These are phyloP conservation scores for Invenusta paracnida DNA, from an alignment of 2,888 invertebrate species.

Conservation along the genomic window DNA sequence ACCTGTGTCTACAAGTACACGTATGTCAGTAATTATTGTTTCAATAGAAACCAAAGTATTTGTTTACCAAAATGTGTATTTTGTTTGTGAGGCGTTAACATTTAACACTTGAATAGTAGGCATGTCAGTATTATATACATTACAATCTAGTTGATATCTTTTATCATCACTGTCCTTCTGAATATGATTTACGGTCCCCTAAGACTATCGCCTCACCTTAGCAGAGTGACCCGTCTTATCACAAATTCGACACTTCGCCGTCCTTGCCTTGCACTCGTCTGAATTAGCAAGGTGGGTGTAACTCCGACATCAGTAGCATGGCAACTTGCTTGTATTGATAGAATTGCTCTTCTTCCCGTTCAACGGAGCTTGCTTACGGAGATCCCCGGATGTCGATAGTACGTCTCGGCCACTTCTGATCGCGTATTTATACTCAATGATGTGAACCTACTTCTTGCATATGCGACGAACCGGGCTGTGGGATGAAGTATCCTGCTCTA, in stretches of 20 bases:
- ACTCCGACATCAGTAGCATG: too few species aligned
- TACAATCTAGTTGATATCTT: background rate
- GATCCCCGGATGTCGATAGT: too few species aligned
- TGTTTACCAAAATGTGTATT: background rate
- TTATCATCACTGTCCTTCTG: slow-evolving; percentile 9
- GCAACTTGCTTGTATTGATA: background rate
- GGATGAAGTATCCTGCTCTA: too few species aligned
- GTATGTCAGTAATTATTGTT: too few species aligned
- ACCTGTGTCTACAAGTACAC: slow-evolving; percentile 23
- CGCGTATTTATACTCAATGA: too few species aligned
- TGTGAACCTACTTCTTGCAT: too few species aligned
- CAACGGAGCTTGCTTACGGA: too few species aligned
- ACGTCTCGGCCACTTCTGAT: too few species aligned
- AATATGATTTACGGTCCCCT: background rate
- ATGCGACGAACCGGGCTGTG: too few species aligned
- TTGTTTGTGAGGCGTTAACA: slow-evolving; percentile 6
- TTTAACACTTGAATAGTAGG: slow-evolving; percentile 21
- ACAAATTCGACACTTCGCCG: background rate
- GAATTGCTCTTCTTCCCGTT: background rate
- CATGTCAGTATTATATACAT: background rate
- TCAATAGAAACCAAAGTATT: too few species aligned
- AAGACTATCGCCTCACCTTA: background rate
- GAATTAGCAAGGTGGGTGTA: background rate
- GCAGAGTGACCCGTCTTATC: background rate
- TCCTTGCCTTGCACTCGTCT: background rate